Conservation (phyloP, 2,113 vertebrate species). For the Halichoerus grypus region DNA sequence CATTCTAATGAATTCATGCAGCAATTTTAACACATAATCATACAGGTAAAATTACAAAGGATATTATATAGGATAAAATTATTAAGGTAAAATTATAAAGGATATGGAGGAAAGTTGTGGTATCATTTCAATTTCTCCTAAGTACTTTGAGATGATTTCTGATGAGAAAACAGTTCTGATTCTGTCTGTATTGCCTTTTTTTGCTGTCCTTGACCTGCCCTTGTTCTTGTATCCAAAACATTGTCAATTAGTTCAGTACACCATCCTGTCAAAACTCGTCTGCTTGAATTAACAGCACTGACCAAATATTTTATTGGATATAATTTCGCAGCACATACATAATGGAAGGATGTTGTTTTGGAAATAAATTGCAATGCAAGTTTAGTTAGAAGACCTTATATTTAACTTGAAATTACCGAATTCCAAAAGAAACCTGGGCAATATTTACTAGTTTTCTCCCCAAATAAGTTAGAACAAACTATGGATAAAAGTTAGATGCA, state of each 20-base stretch:
- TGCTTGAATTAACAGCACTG: neutral
- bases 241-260: neutral
- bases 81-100: neutral
- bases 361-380: constrained; percentile 5
- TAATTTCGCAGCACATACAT: neutral
- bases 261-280: neutral
- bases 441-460: neutral
- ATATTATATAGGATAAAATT: neutral
- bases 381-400: neutral
- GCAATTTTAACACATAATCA: neutral
- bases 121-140: neutral
- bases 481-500: neutral
- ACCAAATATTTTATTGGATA: neutral
- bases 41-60: neutral
- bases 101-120: neutral
- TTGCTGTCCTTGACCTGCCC: neutral
- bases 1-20: neutral
- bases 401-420: constrained; percentile 19
- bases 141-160: neutral
- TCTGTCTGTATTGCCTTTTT: neutral
- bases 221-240: neutral
- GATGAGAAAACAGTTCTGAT: neutral
- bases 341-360: neutral
- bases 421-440: neutral
- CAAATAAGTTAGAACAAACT: neutral